phyloP scores from a whole-genome alignment of 2,888 invertebrate species.

The Nomada ferruginata region DNA sequence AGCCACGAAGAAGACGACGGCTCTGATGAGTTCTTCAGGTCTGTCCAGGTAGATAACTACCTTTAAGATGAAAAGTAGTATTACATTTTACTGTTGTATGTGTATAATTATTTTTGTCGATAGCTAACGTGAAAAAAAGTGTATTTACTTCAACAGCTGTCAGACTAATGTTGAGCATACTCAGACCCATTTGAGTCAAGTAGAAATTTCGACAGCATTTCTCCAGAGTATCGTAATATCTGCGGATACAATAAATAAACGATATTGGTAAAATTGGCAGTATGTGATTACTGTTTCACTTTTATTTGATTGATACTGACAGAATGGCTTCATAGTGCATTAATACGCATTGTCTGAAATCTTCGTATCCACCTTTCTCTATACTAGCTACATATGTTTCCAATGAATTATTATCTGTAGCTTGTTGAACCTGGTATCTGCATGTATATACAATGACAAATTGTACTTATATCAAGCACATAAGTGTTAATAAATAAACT shows the following conservation, averaged over 20 bases:
- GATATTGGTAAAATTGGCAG: neutral
- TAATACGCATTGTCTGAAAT: constrained; percentile 8
- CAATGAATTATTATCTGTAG: neutral
- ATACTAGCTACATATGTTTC: neutral
- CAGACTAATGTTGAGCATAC: constrained; percentile 7
- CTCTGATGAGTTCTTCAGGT: neutral
- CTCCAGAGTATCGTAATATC: constrained; percentile 23
- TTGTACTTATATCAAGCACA: too few species aligned
- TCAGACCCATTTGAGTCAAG: constrained; percentile 19
- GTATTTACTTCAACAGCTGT: constrained; percentile 27
- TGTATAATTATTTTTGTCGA: neutral
- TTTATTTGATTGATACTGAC: constrained; percentile 1
- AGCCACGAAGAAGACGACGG: neutral
- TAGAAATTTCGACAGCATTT: neutral
- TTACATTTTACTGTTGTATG: neutral
- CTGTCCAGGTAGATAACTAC: neutral
- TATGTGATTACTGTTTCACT: neutral
- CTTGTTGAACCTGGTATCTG: constrained; percentile 6
- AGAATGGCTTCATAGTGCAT: constrained; percentile 6
- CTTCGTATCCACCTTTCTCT: neutral
- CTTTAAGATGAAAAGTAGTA: constrained; percentile 13
- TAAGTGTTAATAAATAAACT: neutral
- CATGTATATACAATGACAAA: too few species aligned
- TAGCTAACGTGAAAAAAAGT: neutral
- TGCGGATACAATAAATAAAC: neutral